phyloP scores from a whole-genome alignment of 2,797 vertebrate species.

The Leptodactylus fallax region DNA sequence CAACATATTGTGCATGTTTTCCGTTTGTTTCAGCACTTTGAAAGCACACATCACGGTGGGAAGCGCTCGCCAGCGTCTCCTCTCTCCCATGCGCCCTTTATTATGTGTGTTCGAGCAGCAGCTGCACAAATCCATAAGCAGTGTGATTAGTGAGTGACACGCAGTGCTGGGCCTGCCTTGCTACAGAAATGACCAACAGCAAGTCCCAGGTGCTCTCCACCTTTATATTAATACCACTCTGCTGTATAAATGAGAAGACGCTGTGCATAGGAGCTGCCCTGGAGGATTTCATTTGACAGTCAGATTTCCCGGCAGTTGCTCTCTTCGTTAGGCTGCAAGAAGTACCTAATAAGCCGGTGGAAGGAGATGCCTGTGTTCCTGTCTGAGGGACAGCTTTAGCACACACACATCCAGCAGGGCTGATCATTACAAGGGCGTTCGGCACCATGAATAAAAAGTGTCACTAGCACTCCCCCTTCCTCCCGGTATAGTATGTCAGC shows the following conservation, averaged over 20 bases:
- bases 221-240: conserved; percentile 72
- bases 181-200: conserved; percentile 60
- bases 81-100: conserved; percentile 51
- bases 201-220: conserved; percentile 63
- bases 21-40: conserved; percentile 61
- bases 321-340: conserved; percentile 85
- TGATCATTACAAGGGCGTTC: conserved; percentile 88
- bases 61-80: conserved; percentile 40
- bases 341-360: conserved; percentile 85
- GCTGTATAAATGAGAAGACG: conserved; percentile 80
- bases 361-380: conserved; percentile 80
- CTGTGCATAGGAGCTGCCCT: conserved; percentile 80
- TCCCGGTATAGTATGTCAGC: conserved; percentile 85
- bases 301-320: conserved; percentile 86
- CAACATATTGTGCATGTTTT: conserved; percentile 61
- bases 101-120: conserved; percentile 55
- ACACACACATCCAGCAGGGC: conserved; percentile 84
- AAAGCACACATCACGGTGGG: conserved; percentile 52
- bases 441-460: conserved; percentile 86
- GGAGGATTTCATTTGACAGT: conserved; percentile 88
- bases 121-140: conserved; percentile 62
- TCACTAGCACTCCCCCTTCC: conserved; percentile 82
- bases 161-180: conserved; percentile 46
- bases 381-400: conserved; percentile 82
- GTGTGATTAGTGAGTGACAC: conserved; percentile 62